Conservation (phyloP, 2,797 vertebrate genomes). For the Esox masquinongy region DNA sequence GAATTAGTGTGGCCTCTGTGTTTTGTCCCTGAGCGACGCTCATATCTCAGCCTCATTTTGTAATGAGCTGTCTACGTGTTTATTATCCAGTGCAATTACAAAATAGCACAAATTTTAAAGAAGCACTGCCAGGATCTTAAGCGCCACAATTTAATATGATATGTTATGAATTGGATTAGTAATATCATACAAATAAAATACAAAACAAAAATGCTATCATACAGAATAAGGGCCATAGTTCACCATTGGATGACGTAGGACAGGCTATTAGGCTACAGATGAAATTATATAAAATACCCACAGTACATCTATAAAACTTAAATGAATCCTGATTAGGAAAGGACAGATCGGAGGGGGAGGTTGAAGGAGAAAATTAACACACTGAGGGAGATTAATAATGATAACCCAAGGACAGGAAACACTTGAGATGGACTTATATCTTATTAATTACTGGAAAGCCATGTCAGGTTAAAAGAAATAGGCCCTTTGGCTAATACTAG, state of each 20-base stretch:
- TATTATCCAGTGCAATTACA: slow-evolving; percentile 57
- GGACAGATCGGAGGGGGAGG: neutral
- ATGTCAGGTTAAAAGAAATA: slow-evolving; percentile 53
- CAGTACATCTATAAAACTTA: neutral
- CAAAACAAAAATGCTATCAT: too few relatives aligned
- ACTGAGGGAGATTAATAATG: slow-evolving; percentile 50
- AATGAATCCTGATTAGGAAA: slow-evolving; percentile 31
- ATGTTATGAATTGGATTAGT: too few relatives aligned
- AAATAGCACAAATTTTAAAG: too few relatives aligned
- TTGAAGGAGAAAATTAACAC: neutral
- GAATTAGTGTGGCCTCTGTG: slow-evolving; percentile 39
- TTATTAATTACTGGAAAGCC: slow-evolving; percentile 60
- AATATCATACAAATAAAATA: too few relatives aligned
- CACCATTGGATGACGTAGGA: too few relatives aligned
- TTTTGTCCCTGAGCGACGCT: slow-evolving; percentile 44
- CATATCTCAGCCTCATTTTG: slow-evolving; percentile 53
- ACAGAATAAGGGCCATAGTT: too few relatives aligned
- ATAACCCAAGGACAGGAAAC: slow-evolving; percentile 62
- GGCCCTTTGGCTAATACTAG: slow-evolving; percentile 45
- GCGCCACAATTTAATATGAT: too few relatives aligned
- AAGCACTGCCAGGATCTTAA: too few relatives aligned
- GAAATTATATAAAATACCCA: too few relatives aligned
- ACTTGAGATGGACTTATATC: slow-evolving; percentile 56
- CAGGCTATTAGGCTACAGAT: too few relatives aligned
- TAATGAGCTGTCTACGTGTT: slow-evolving; percentile 62